These are phyloP conservation scores for Agonopterix heracliana DNA, from an alignment of 2,888 invertebrate genomes.

Conservation along the genomic window DNA sequence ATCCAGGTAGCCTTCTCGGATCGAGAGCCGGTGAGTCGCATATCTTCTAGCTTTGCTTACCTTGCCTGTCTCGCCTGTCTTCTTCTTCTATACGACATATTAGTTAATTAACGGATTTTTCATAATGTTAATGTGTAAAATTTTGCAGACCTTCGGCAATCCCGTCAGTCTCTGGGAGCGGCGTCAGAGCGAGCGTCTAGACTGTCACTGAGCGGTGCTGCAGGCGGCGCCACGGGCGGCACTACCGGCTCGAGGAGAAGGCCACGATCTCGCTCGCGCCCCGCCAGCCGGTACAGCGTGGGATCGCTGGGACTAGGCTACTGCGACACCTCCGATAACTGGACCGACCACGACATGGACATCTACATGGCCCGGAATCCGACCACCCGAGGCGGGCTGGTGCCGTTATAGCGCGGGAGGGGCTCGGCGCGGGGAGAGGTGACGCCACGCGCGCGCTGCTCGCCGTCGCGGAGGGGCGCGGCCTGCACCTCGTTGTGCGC, in stretches of 20 bases:
- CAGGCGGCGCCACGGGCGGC: slow-evolving; percentile 78
- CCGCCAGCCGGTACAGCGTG: slow-evolving; percentile 86
- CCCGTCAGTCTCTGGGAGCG: slow-evolving; percentile 89
- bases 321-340: slow-evolving; percentile 92
- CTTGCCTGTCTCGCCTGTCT: slow-evolving; percentile 19
- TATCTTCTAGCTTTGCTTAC: slow-evolving; percentile 10
- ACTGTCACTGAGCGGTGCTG: slow-evolving; percentile 81
- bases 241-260: slow-evolving; percentile 80
- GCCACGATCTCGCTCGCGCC: slow-evolving; percentile 87
- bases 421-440: slow-evolving; percentile 36
- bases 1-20: slow-evolving; percentile 80
- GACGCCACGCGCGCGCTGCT: slow-evolving; percentile 44
- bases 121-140: slow-evolving; percentile 18
- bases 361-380: slow-evolving; percentile 96
- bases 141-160: slow-evolving; percentile 85
- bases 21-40: slow-evolving; percentile 61
- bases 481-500: slow-evolving; percentile 3
- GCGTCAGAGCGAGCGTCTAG: slow-evolving; percentile 89
- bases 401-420: slow-evolving; percentile 81
- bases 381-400: slow-evolving; percentile 88
- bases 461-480: slow-evolving; percentile 6
- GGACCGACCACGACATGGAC: slow-evolving; percentile 97
- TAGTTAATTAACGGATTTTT: not conserved
- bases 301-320: slow-evolving; percentile 91
- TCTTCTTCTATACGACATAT: slow-evolving; percentile 8